Percentiles rank a stretch among this genome's conserved stretches.
Conservation (phyloP, 1,140 invertebrate species). For the Microvelia longipes region DNA sequence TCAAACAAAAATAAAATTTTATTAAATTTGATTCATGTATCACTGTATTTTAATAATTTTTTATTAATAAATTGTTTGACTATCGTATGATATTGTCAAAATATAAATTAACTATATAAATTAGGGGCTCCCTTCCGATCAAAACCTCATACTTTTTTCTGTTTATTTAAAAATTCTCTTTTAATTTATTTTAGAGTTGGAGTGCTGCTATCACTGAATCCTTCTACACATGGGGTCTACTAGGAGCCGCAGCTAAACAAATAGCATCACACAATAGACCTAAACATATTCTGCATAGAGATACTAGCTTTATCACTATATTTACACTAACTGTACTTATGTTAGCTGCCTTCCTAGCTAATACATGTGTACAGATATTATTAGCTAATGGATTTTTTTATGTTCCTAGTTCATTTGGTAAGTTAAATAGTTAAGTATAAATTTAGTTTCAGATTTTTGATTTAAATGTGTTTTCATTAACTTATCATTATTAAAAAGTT, state of each 20-base stretch:
- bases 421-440: conserved; percentile 26
- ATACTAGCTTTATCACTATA: conserved; percentile 60
- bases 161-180: too few species aligned
- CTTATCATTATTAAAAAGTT: too few species aligned
- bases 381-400: conserved; percentile 53
- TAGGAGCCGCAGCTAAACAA: conserved; percentile 71
- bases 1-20: too few species aligned
- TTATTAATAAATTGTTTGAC: too few species aligned
- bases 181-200: conserved; percentile 52
- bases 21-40: too few species aligned
- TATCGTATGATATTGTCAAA: too few species aligned
- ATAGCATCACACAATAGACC: conserved; percentile 52
- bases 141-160: too few species aligned
- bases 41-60: too few species aligned
- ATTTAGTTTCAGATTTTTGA: too few species aligned
- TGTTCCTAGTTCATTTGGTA: conserved; percentile 70
- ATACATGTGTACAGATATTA: conserved; percentile 61
- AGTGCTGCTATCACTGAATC: conserved; percentile 70
- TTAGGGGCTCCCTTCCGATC: too few species aligned
- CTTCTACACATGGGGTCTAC: conserved; percentile 75
- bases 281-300: conserved; percentile 52
- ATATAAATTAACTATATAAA: too few species aligned
- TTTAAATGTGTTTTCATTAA: too few species aligned
- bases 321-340: conserved; percentile 59
- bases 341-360: conserved; percentile 58